A percentile compares a stretch with the other conserved stretches of the same genome.
Conservation (phyloP, 2,113 vertebrate species). For the Nothocercus julius region DNA sequence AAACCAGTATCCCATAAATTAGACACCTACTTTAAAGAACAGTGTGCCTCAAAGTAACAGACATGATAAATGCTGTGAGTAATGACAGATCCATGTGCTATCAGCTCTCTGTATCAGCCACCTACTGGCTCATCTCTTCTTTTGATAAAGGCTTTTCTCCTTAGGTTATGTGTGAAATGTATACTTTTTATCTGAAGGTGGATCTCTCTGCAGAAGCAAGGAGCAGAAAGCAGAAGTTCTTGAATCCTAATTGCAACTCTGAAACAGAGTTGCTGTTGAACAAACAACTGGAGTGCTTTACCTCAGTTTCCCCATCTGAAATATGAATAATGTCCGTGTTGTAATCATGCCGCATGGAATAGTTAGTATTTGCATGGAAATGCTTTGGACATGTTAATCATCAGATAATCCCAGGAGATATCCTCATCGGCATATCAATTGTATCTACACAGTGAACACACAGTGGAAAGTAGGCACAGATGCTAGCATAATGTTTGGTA, state of each 20-base stretch:
- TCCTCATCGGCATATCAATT: background rate
- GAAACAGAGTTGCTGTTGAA: background rate
- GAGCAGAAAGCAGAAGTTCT: slow-evolving; percentile 14
- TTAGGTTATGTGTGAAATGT: background rate
- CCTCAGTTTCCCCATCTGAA: slow-evolving; percentile 8
- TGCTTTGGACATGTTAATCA: background rate
- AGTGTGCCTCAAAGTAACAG: slow-evolving; percentile 46
- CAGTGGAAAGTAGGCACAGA: slow-evolving; percentile 24
- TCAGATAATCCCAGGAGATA: background rate
- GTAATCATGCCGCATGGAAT: background rate
- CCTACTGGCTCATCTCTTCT: slow-evolving; percentile 58
- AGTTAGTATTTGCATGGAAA: background rate
- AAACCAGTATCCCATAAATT: slow-evolving; percentile 44
- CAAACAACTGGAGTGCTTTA: background rate
- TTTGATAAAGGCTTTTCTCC: slow-evolving; percentile 35
- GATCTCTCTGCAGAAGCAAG: slow-evolving; percentile 37
- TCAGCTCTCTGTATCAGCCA: slow-evolving; percentile 43
- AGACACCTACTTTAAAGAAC: slow-evolving; percentile 43
- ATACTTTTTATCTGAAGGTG: background rate
- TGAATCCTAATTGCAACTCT: background rate
- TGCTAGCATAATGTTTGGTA: slow-evolving; percentile 18
- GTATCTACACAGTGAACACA: background rate
- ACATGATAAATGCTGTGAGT: slow-evolving; percentile 49
- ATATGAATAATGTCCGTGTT: background rate
- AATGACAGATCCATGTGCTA: slow-evolving; percentile 57